Percentiles rank a stretch among this genome's conserved stretches.
Conservation (phyloP, 2,113 vertebrate genomes). For the Euleptes europaea region DNA sequence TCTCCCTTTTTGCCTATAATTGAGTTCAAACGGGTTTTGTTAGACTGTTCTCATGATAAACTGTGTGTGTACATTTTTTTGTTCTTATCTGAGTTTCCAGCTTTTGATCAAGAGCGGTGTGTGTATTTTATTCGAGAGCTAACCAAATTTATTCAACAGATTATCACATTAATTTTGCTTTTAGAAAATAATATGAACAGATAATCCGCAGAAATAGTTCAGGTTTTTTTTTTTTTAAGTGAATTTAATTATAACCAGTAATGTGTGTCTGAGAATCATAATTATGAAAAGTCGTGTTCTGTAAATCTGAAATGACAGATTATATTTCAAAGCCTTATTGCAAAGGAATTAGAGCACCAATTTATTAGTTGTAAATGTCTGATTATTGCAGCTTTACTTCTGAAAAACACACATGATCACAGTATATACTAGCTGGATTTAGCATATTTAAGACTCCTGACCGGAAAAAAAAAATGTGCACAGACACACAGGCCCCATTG, state of each 20-base stretch:
- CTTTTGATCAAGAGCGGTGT: conserved; percentile 62
- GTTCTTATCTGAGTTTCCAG: conserved; percentile 63
- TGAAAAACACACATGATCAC: conserved; percentile 58
- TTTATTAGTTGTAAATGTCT: conserved; percentile 83
- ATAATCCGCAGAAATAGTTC: conserved; percentile 75
- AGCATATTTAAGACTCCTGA: conserved; percentile 72
- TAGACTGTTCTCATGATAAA: conserved; percentile 48
- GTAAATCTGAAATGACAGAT: conserved; percentile 79
- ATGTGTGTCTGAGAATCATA: conserved; percentile 75
- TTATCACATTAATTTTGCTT: conserved; percentile 75
- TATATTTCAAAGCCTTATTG: conserved; percentile 82
- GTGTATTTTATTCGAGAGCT: conserved; percentile 61
- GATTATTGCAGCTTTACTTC: conserved; percentile 78
- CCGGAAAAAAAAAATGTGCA: conserved; percentile 52
- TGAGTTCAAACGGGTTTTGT: conserved; percentile 59
- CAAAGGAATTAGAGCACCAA: conserved; percentile 75
- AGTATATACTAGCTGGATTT: conserved; percentile 74
- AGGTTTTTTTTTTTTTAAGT: conserved; percentile 78
- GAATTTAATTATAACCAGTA: conserved; percentile 81
- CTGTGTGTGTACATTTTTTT: conserved; percentile 48
- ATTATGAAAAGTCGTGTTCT: conserved; percentile 79
- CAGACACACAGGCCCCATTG: conserved; percentile 66
- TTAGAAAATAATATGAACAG: conserved; percentile 66
- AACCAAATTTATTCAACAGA: conserved; percentile 73
- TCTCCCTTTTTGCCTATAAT: conserved; percentile 34